These are phyloP conservation scores for Antennarius striatus DNA, from an alignment of 2,113 vertebrate species.

Conservation along the genomic window DNA sequence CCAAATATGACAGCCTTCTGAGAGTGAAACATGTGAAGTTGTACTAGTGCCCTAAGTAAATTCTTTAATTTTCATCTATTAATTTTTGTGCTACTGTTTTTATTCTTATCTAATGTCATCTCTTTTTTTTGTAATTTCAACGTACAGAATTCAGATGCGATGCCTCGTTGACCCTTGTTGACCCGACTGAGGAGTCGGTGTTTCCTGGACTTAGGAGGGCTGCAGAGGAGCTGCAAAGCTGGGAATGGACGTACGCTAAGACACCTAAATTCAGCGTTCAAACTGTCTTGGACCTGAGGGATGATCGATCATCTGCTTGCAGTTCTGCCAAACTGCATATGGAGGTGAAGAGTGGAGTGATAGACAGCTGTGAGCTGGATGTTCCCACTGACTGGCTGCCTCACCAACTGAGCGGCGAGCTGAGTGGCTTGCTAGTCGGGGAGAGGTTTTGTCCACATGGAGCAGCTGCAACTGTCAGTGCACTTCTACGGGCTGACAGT, in stretches of 20 bases:
- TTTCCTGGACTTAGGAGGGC: constrained; percentile 83
- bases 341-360: constrained; percentile 84
- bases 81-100: too few species aligned
- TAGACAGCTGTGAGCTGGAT: constrained; percentile 81
- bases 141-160: constrained; percentile 73
- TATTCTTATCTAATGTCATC: background rate
- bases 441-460: constrained; percentile 83
- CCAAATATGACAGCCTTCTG: background rate
- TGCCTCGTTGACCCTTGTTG: constrained; percentile 38
- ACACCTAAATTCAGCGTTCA: constrained; percentile 88
- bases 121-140: too few species aligned
- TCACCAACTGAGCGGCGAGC: constrained; percentile 62
- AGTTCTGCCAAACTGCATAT: constrained; percentile 64
- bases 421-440: constrained; percentile 79
- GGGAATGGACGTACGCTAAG: constrained; percentile 94
- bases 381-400: constrained; percentile 84
- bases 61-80: too few species aligned
- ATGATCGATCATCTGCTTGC: background rate
- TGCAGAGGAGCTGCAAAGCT: constrained; percentile 82
- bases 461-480: constrained; percentile 36
- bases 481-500: constrained; percentile 66
- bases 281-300: constrained; percentile 74
- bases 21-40: too few species aligned
- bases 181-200: constrained; percentile 82
- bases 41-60: too few species aligned